phyloP scores from a whole-genome alignment of 2,113 vertebrate species.

The Aepyceros melampus region DNA sequence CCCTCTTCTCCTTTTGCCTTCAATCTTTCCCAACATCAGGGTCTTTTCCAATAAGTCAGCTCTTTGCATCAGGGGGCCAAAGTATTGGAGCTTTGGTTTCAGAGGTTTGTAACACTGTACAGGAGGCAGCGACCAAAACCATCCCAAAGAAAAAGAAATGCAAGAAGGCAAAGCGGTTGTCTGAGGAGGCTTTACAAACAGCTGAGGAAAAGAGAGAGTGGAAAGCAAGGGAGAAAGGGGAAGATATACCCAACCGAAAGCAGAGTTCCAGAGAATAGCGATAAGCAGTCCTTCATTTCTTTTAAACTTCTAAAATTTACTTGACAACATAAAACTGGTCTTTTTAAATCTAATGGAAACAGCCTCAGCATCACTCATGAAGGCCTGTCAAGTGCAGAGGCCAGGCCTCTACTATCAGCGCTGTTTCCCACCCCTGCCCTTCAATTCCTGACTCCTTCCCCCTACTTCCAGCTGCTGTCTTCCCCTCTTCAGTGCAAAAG shows the following conservation, averaged over 20 bases:
- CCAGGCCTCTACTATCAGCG: fast-evolving
- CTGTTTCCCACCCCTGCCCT: background rate
- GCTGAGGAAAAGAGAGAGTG: background rate
- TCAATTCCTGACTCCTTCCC: background rate
- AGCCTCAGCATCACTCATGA: background rate
- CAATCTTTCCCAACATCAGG: background rate
- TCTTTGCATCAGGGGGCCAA: background rate
- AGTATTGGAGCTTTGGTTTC: background rate
- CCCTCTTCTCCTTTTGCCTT: background rate
- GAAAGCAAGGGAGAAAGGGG: background rate
- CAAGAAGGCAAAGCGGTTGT: background rate
- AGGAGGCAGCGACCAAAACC: background rate
- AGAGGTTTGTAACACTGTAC: background rate
- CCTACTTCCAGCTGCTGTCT: background rate
- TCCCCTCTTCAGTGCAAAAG: background rate
- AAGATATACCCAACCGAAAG: background rate
- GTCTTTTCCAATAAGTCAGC: background rate
- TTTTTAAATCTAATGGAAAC: background rate
- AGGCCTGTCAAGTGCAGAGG: background rate
- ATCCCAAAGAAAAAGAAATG: background rate
- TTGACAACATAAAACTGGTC: background rate
- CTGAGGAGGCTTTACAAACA: background rate
- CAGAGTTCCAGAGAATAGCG: background rate
- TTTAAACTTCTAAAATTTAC: background rate
- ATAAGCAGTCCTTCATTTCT: background rate